Evolutionary conservation across 2,113 vertebrate species (phyloP).

Genomic region (Mystacornis crossleyi): DNA sequence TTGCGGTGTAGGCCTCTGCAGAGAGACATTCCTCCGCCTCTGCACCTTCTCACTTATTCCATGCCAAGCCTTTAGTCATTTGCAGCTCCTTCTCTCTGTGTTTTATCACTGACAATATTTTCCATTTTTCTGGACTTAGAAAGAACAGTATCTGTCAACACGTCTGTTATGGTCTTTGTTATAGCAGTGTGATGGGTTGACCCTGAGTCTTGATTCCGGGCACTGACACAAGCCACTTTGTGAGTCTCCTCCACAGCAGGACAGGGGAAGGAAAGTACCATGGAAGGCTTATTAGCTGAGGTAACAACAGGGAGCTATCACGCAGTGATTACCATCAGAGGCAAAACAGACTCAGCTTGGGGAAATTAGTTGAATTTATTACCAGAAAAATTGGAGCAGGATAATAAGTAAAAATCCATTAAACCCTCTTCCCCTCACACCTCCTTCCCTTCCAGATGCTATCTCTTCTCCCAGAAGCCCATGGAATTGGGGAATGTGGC

Average conservation of each 20-base stretch:
- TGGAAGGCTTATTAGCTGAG: background rate
- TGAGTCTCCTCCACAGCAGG: background rate
- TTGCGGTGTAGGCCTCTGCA: background rate
- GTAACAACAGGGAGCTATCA: background rate
- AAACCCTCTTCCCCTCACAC: background rate
- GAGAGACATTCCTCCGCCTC: background rate
- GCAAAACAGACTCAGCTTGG: background rate
- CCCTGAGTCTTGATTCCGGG: background rate
- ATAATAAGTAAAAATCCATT: background rate
- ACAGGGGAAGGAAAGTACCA: background rate
- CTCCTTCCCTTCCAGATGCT: accelerated
- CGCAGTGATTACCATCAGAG: background rate
- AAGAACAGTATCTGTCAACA: background rate
- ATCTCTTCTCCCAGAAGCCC: background rate
- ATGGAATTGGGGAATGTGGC: background rate
- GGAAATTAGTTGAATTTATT: background rate
- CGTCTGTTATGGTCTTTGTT: background rate
- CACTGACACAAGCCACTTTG: background rate
- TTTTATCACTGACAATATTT: background rate
- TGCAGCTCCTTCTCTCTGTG: background rate
- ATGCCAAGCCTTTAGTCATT: background rate
- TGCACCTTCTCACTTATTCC: background rate
- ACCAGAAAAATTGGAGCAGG: background rate
- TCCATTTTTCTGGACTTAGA: background rate
- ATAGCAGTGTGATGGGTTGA: background rate